Percentiles rank a stretch among this genome's conserved stretches.
phyloP scores from a whole-genome alignment of 2,797 vertebrate species.

The Lagodon rhomboides region DNA sequence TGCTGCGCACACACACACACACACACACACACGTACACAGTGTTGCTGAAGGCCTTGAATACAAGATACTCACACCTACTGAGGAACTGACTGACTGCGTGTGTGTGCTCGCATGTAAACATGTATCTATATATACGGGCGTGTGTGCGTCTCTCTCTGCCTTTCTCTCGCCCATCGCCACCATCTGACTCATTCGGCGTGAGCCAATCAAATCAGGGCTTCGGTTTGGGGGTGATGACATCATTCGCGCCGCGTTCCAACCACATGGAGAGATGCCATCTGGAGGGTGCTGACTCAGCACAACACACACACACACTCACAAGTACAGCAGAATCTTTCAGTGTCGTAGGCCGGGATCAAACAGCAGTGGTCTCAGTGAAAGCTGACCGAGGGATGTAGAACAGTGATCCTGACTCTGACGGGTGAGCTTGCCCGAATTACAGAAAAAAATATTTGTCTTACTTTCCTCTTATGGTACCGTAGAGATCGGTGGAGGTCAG shows the following conservation, averaged over 20 bases:
- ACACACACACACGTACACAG: slow-evolving; percentile 17
- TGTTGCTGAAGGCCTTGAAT: slow-evolving; percentile 4
- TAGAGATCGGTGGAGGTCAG: neutral
- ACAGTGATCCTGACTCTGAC: slow-evolving; percentile 1
- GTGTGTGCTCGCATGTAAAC: neutral
- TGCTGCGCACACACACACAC: neutral
- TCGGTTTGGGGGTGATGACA: slow-evolving; percentile 64
- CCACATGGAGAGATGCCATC: slow-evolving; percentile 76
- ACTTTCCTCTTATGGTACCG: no score
- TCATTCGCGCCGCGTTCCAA: slow-evolving; percentile 61
- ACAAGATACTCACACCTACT: slow-evolving; percentile 24
- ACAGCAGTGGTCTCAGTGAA: slow-evolving; percentile 10
- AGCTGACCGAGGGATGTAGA: slow-evolving; percentile 1
- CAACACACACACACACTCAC: slow-evolving; percentile 40
- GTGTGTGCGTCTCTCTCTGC: neutral
- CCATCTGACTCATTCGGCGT: slow-evolving; percentile 59
- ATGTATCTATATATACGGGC: neutral
- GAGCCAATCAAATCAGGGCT: slow-evolving; percentile 67
- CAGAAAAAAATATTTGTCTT: slow-evolving; percentile 3
- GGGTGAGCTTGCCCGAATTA: neutral
- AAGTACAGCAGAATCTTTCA: slow-evolving; percentile 14
- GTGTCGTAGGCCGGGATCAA: slow-evolving; percentile 25
- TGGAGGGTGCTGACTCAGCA: slow-evolving; percentile 80
- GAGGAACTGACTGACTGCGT: slow-evolving; percentile 9
- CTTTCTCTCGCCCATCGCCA: slow-evolving; percentile 35